Evolutionary conservation across 2,888 invertebrate genomes (phyloP), one percentile per base, ranked within the genome.

Genomic region (Athetis lepigone): DNA sequence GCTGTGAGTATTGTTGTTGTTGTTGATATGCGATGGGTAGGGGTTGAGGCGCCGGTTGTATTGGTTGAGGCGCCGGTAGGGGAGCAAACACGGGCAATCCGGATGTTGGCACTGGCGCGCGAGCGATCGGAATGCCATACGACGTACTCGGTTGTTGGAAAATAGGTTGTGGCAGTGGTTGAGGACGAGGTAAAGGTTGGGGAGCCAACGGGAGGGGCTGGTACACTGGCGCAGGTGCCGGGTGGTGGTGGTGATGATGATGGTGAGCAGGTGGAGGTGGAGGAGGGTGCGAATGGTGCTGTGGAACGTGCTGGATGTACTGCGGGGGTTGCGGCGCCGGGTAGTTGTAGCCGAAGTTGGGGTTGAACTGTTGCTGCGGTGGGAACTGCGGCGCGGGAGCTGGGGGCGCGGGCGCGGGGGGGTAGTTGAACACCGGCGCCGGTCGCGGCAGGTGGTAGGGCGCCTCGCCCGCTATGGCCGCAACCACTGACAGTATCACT

Each of bases 391-490:
- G 79, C 9, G 73, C 18, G 4, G 77, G 80, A 1, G 81, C 81
- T 0, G 78, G 80, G 1, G 85, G 81, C 7, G 84, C 84, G 3
- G 78, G 73, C 13, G 70, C 67, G 0, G 88, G 1, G 8, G 73
- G 90, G 55, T 90, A 92, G 64, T 87, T 80, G 70, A 93, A 87
- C 11, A 83, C 58, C 0, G 90, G 90, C 6, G 87, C 85, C 37
- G 94, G 94, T 54, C 90, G 88, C 11, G 92, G 91, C 62, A 93
- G 74, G 57, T 92, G 83, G 79, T 95, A 95, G 19, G 93, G 94
- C 13, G 94, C 94, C 85, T 94, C 94, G 27, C 89, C 91, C 54
- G 79, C 86, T 67, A 89, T 85, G 50, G 86, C 88, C 60, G 88
- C 88, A 39, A 93, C 87, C 80, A 93, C 68, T 68, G 91, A 88